Conservation (phyloP, 1,140 invertebrate species). For the Drosophila sulfurigaster region DNA sequence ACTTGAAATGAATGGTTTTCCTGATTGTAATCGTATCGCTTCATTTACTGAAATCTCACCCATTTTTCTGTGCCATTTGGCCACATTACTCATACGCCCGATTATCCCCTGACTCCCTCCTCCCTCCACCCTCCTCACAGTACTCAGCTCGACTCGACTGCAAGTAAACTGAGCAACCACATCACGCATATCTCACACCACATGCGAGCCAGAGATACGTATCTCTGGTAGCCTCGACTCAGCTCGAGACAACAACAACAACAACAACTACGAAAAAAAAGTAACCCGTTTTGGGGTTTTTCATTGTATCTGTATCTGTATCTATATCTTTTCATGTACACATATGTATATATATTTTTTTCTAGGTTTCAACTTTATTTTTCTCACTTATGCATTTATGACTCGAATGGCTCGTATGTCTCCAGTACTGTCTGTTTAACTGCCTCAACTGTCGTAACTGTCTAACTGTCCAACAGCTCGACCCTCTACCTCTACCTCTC, state of each 20-base stretch:
- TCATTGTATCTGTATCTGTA: conserved; percentile 30
- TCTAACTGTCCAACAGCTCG: conserved; percentile 37
- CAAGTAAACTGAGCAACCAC: conserved; percentile 12
- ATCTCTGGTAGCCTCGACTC: conserved; percentile 41
- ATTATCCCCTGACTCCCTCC: too few relatives aligned
- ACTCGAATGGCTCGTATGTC: conserved; percentile 23
- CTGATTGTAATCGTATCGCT: conserved; percentile 13
- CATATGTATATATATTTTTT: conserved; percentile 25
- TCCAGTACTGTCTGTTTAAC: conserved; percentile 36
- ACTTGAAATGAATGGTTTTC: not conserved
- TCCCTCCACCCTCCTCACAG: too few relatives aligned
- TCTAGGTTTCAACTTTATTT: conserved; percentile 37
- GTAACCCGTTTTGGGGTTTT: conserved; percentile 51
- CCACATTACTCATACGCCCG: conserved; percentile 11
- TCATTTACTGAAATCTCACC: conserved; percentile 5
- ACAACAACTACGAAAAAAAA: conserved; percentile 14
- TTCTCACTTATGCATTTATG: conserved; percentile 64
- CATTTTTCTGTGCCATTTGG: conserved; percentile 15
- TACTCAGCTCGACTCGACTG: conserved; percentile 3
- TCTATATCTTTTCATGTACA: conserved; percentile 19
- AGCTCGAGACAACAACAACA: not conserved
- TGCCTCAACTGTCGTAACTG: conserved; percentile 39
- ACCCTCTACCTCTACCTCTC: conserved; percentile 2
- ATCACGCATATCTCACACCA: conserved; percentile 37
- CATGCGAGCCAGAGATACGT: conserved; percentile 27